Conservation (phyloP, 2,113 vertebrate species). For the Falco punctatus region DNA sequence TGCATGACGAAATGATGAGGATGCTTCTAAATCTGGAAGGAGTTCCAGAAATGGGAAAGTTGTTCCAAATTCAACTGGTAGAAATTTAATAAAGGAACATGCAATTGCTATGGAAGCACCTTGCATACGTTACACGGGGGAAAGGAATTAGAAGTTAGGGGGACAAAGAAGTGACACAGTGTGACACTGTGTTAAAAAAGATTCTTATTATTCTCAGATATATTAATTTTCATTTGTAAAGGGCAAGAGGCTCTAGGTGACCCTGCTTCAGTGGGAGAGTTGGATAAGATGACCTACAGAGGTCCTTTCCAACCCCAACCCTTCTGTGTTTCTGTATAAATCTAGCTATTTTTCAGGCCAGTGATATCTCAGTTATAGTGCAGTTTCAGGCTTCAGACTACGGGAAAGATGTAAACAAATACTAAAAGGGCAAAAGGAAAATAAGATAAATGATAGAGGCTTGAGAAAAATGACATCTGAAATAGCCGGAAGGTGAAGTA, state of each 20-base stretch:
- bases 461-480: not conserved
- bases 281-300: not conserved
- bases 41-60: not conserved
- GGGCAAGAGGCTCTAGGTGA: not conserved
- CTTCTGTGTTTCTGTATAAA: not conserved
- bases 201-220: not conserved
- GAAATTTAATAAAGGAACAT: not conserved
- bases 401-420: not conserved
- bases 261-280: not conserved
- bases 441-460: not conserved
- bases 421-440: not conserved
- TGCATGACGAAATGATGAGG: slow-evolving; percentile 5
- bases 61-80: not conserved
- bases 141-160: not conserved
- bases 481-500: not conserved
- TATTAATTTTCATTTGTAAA: not conserved
- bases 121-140: not conserved
- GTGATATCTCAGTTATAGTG: not conserved
- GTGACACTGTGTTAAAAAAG: not conserved
- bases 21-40: not conserved
- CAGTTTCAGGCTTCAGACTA: not conserved
- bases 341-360: not conserved
- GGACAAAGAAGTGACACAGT: not conserved
- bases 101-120: not conserved
- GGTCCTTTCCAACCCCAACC: not conserved